phyloP scores from a whole-genome alignment of 2,113 vertebrate genomes.

The Herpailurus yagouaroundi region DNA sequence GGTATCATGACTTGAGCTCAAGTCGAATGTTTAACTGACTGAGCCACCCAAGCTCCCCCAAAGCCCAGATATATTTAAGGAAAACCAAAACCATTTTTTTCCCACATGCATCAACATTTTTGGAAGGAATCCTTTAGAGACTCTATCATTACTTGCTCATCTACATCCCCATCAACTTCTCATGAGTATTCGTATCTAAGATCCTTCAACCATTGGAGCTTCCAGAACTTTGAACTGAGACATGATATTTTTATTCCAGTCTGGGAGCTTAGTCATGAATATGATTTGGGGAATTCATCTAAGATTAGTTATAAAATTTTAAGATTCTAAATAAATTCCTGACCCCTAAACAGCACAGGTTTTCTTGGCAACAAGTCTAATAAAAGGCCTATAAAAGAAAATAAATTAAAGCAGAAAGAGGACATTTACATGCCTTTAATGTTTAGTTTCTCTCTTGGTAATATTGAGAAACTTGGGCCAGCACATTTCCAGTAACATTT shows the following conservation, averaged over 20 bases:
- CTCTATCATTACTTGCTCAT: background rate
- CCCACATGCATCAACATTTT: background rate
- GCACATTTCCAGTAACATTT: slow-evolving; percentile 61
- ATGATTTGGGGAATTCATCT: slow-evolving; percentile 76
- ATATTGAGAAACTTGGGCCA: slow-evolving; percentile 63
- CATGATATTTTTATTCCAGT: slow-evolving; percentile 65
- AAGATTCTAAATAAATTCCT: slow-evolving; percentile 81
- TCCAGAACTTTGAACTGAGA: slow-evolving; percentile 70
- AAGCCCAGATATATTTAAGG: background rate
- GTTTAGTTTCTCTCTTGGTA: slow-evolving; percentile 78
- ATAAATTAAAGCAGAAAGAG: slow-evolving; percentile 80
- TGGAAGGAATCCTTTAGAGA: background rate
- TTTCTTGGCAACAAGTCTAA: slow-evolving; percentile 75
- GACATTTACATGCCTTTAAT: slow-evolving; percentile 76
- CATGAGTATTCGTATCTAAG: background rate
- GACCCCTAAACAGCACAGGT: slow-evolving; percentile 72
- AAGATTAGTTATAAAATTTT: slow-evolving; percentile 76
- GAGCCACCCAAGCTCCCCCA: background rate
- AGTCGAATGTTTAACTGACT: too few relatives aligned
- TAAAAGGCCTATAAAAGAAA: slow-evolving; percentile 79
- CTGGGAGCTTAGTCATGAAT: slow-evolving; percentile 53
- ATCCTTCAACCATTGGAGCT: slow-evolving; percentile 47
- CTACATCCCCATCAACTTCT: background rate
- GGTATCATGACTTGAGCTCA: too few relatives aligned
- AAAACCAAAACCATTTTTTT: background rate